A percentile compares a stretch with the other conserved stretches of the same genome.
Conservation (phyloP, 2,113 vertebrate species). For the Riparia riparia region DNA sequence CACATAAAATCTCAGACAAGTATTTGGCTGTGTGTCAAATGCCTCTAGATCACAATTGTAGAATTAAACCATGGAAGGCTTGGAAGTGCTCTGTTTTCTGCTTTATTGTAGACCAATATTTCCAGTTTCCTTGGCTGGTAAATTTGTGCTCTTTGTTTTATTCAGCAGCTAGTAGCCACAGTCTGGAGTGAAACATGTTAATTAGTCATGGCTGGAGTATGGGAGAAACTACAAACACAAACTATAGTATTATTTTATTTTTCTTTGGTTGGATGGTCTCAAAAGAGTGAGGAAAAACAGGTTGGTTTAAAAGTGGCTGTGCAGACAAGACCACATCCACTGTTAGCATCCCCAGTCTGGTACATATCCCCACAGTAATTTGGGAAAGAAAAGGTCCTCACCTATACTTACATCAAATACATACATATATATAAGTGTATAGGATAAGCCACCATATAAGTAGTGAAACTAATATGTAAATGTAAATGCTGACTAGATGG, state of each 20-base stretch:
- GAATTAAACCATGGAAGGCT: not conserved
- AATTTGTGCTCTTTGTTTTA: not conserved
- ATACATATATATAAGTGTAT: not conserved
- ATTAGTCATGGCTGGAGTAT: not conserved
- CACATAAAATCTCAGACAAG: slow-evolving; percentile 17
- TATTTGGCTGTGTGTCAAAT: slow-evolving; percentile 37
- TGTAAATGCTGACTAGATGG: not conserved
- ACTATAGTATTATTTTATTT: not conserved
- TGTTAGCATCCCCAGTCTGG: not conserved
- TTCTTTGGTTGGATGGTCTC: not conserved
- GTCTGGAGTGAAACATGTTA: not conserved
- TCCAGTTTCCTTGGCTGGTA: not conserved
- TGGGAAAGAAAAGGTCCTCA: not conserved
- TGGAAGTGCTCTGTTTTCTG: not conserved
- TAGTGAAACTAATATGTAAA: not conserved
- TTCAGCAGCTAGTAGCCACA: not conserved
- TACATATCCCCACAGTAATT: not conserved
- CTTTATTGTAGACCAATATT: not conserved
- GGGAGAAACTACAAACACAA: not conserved
- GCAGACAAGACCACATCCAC: not conserved
- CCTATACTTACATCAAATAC: not conserved
- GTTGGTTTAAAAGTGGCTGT: not conserved
- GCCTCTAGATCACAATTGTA: not conserved
- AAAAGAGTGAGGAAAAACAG: not conserved
- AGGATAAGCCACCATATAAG: not conserved